Evolutionary conservation across 2,797 vertebrate genomes (phyloP).

Genomic region (Onychomys arenicola): DNA sequence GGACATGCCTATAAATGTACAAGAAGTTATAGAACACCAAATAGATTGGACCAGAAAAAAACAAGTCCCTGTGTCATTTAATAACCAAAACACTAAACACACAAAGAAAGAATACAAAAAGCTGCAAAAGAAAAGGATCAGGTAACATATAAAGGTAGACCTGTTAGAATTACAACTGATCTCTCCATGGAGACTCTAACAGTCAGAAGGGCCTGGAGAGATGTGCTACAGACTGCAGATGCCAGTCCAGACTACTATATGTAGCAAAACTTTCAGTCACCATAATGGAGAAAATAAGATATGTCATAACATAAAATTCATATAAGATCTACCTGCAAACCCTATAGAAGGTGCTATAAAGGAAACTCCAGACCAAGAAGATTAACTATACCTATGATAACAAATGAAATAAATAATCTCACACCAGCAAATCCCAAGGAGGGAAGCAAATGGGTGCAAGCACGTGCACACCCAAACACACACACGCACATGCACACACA

Average conservation of each 20-base stretch:
- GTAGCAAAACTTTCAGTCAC: too few relatives aligned
- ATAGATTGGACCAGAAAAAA: neutral
- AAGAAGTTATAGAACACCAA: neutral
- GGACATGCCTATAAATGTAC: neutral
- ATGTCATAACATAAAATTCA: too few relatives aligned
- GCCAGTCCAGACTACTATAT: too few relatives aligned
- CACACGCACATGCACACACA: too few relatives aligned
- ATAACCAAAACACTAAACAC: neutral
- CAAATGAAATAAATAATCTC: neutral
- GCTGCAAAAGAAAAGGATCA: neutral
- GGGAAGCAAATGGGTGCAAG: neutral
- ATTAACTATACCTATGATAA: neutral
- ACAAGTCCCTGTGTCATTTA: neutral
- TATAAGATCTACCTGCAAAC: too few relatives aligned
- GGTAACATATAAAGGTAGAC: neutral
- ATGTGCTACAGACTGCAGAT: too few relatives aligned
- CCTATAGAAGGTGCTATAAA: too few relatives aligned
- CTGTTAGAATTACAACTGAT: too few relatives aligned
- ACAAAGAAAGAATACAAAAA: neutral
- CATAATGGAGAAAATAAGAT: too few relatives aligned
- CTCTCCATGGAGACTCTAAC: too few relatives aligned
- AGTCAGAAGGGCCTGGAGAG: too few relatives aligned
- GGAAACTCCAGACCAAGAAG: neutral
- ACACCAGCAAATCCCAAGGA: neutral
- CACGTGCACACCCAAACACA: too few relatives aligned